Conservation (phyloP, 2,888 invertebrate genomes). For the Carabus problematicus region DNA sequence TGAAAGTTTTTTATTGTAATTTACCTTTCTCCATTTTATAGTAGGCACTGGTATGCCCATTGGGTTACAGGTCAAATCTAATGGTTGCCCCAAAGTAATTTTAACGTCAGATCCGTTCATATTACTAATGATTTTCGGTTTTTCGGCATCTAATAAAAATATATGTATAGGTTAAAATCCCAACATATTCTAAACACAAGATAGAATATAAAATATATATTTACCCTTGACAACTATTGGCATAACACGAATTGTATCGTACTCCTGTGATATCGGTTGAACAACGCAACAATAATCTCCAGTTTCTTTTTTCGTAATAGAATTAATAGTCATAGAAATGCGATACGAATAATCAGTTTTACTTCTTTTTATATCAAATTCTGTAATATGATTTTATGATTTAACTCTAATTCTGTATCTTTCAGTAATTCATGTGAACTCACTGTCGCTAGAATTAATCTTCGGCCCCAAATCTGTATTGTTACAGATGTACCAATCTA, state of each 20-base stretch:
- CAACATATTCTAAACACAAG: background rate
- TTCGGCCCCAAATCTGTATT: background rate
- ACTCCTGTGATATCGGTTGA: too few species aligned
- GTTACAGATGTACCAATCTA: constrained; percentile 60
- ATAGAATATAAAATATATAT: background rate
- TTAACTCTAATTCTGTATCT: too few species aligned
- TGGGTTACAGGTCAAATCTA: constrained; percentile 64
- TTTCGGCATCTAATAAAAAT: constrained; percentile 56
- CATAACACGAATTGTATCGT: constrained; percentile 12
- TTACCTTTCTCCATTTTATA: constrained; percentile 76
- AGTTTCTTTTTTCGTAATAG: constrained; percentile 44
- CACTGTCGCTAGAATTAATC: background rate
- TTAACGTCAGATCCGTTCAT: constrained; percentile 57
- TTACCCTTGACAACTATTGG: constrained; percentile 24
- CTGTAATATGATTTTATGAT: background rate
- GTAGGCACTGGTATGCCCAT: constrained; percentile 69
- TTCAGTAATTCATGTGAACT: background rate
- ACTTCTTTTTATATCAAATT: constrained; percentile 41
- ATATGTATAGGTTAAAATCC: background rate
- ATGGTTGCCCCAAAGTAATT: constrained; percentile 54
- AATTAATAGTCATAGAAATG: constrained; percentile 45
- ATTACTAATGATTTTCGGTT: constrained; percentile 61
- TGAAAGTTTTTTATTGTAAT: constrained; percentile 35
- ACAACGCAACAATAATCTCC: constrained; percentile 49
- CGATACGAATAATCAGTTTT: constrained; percentile 48